Evolutionary conservation across 2,113 vertebrate species (phyloP).

Genomic region (Catharus minimus): DNA sequence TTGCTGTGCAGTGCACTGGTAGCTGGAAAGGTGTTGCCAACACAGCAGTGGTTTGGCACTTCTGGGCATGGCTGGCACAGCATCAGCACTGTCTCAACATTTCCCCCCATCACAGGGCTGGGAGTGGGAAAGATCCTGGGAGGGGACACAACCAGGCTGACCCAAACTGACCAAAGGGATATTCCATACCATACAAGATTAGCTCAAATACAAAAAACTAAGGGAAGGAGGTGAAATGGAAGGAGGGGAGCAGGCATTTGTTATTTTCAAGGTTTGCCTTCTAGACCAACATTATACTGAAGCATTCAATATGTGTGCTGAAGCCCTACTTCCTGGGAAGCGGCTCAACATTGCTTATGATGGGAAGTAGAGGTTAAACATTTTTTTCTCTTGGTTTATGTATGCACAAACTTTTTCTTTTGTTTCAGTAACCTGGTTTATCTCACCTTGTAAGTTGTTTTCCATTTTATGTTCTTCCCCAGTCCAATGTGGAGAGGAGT

Average conservation of each 20-base stretch:
- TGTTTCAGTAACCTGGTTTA: background rate
- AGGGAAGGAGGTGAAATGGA: background rate
- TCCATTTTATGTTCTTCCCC: background rate
- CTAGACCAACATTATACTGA: background rate
- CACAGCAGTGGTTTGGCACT: background rate
- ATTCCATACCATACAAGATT: rapidly evolving
- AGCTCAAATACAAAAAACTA: background rate
- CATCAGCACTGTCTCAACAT: background rate
- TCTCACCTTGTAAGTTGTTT: background rate
- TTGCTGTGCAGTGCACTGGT: background rate
- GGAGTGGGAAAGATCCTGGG: background rate
- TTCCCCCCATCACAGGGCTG: background rate
- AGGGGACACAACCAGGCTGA: background rate
- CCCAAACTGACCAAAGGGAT: background rate
- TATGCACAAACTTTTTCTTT: background rate
- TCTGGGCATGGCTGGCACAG: background rate
- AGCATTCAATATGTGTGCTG: background rate
- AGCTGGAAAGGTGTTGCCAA: background rate
- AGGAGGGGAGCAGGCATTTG: rapidly evolving
- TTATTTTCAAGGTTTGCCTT: background rate
- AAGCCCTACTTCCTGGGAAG: background rate
- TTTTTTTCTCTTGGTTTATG: background rate
- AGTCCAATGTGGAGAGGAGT: background rate
- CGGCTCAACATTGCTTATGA: rapidly evolving
- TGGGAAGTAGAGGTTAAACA: background rate